Conservation (phyloP, 1,140 invertebrate genomes). For the Drosophila ironensis region DNA sequence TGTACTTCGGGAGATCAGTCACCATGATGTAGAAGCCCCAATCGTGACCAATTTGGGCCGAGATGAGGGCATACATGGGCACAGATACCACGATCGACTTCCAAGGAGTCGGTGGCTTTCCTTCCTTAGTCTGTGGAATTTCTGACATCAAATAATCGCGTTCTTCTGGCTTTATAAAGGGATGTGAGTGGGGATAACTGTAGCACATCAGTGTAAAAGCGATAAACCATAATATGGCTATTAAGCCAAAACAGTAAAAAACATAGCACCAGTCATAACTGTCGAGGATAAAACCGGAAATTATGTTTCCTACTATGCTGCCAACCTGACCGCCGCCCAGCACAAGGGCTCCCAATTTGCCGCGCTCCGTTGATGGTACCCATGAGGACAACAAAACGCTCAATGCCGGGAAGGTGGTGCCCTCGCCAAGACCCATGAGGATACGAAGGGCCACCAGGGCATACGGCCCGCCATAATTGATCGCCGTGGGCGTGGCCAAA, state of each 20-base stretch:
- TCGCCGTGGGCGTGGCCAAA: not conserved
- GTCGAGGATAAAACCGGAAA: conserved; percentile 86
- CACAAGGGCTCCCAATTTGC: conserved; percentile 87
- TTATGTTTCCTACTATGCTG: conserved; percentile 87
- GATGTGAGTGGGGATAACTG: conserved; percentile 86
- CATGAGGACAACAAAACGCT: conserved; percentile 85
- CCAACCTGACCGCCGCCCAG: conserved; percentile 87
- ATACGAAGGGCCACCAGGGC: conserved; percentile 85
- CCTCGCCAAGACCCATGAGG: conserved; percentile 87
- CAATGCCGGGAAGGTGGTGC: conserved; percentile 88
- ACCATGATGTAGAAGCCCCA: conserved; percentile 95
- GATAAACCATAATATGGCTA: conserved; percentile 87
- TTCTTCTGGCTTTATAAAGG: conserved; percentile 87
- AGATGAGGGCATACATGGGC: conserved; percentile 84
- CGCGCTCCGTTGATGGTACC: conserved; percentile 87
- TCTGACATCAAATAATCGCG: conserved; percentile 84
- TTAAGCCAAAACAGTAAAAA: conserved; percentile 90
- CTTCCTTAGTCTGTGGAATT: conserved; percentile 23
- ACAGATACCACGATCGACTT: conserved; percentile 85
- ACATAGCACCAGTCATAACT: conserved; percentile 87
- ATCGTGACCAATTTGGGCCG: conserved; percentile 87
- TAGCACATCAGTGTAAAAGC: conserved; percentile 82
- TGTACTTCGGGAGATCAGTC: conserved; percentile 88
- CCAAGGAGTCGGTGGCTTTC: conserved; percentile 83
- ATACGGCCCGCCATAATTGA: conserved; percentile 75